Base-by-base conservation (phyloP, 35 echinoderm and acorn worm genomes). In the Acanthaster planci region DNA sequence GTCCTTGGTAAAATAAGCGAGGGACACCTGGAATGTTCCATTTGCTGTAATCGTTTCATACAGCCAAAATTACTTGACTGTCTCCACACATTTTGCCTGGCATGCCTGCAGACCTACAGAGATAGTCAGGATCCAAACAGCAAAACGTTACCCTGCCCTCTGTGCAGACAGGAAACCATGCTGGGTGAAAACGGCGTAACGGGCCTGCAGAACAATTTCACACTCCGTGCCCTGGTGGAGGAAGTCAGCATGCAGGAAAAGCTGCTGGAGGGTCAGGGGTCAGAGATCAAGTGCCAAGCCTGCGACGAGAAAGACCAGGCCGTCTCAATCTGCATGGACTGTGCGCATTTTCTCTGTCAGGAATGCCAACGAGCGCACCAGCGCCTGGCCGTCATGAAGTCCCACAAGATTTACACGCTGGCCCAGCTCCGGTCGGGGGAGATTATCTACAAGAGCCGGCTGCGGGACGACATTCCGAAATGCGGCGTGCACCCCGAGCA, bases 221-320 rank as follows among this genome's bases (percentile, higher is more conserved):
- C 26, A 72, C 64, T 72, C 10, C 14, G 34, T 30, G 64, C 64
- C 64, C n/a, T 72, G 64, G 64, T 30, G 64, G 64, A 72, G 23
- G 64, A 72, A 8, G 64, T 72, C 15, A 72, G 0, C 14, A 34
- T 31, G 23, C 64, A 72, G 26, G 64, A 72, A 26, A 19, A 34
- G 34, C 64, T 72, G 26, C 7, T 72, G 1, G 64, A 72, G 30
- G 57, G 57, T 60, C 57, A 60, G 7, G 57, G 57, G 57, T 60
- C 57, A 60, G 0, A 60, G 57, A 2, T 60, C 57, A 60, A 60
- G 21, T 60, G 57, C 21, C 57, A 60, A 60, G 57, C 1, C 57
- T 60, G 57, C 21, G 27, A 60, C 26, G 64, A 72, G 64, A 72
- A 31, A 8, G 30, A 31, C 26, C 64, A 47, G 10, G 64, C 64